phyloP scores from a whole-genome alignment of 2,797 vertebrate genomes.

The Euthynnus affinis region DNA sequence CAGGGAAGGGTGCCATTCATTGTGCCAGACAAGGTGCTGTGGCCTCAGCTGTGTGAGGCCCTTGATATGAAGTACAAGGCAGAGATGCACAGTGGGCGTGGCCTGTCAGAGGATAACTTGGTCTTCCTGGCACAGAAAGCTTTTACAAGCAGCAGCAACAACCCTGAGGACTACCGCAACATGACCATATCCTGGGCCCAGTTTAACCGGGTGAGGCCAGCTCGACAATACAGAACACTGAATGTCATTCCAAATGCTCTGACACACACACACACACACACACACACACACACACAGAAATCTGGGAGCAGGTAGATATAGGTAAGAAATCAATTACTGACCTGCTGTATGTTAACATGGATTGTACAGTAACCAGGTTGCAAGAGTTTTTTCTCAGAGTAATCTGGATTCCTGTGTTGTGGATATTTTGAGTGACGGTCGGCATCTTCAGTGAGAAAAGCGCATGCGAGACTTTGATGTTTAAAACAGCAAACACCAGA shows the following conservation, averaged over 20 bases:
- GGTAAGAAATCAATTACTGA: not conserved
- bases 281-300: not conserved
- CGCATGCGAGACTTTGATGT: too few relatives aligned
- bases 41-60: slow-evolving; percentile 94
- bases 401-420: not conserved
- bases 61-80: slow-evolving; percentile 98
- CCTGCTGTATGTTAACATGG: too few relatives aligned
- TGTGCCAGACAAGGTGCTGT: slow-evolving; percentile 94
- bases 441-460: too few relatives aligned
- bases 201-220: slow-evolving; percentile 92
- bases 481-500: too few relatives aligned
- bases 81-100: slow-evolving; percentile 94
- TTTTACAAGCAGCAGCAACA: slow-evolving; percentile 90
- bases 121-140: slow-evolving; percentile 96
- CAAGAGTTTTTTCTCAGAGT: not conserved
- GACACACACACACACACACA: not conserved
- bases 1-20: slow-evolving; percentile 95
- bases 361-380: not conserved
- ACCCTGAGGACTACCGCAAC: slow-evolving; percentile 91
- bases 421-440: too few relatives aligned
- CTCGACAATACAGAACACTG: not conserved
- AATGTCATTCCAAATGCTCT: not conserved
- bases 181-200: slow-evolving; percentile 97
- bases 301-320: not conserved
- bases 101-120: slow-evolving; percentile 95